These are phyloP conservation scores for Polyploca ridens DNA, from an alignment of 2,888 invertebrate genomes.

Conservation along the genomic window DNA sequence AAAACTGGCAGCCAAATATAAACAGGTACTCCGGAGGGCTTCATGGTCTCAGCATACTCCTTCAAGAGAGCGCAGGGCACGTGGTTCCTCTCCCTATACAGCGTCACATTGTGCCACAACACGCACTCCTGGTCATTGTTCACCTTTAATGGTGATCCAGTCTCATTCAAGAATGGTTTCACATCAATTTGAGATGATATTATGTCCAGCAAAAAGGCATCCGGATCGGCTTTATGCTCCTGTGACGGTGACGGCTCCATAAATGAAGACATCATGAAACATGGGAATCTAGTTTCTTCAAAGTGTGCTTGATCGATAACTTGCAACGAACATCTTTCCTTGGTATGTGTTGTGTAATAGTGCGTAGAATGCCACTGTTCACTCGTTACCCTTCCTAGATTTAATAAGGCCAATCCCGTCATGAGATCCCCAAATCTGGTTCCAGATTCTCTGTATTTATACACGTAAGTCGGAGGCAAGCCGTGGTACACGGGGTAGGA, in stretches of 20 bases:
- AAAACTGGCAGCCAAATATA: conserved; percentile 72
- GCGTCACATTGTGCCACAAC: conserved; percentile 70
- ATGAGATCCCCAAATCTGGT: conserved; percentile 65
- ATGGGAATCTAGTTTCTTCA: conserved; percentile 69
- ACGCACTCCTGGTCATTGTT: conserved; percentile 66
- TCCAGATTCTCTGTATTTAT: conserved; percentile 65
- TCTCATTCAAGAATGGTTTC: conserved; percentile 51
- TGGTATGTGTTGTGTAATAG: conserved; percentile 51
- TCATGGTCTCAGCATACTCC: conserved; percentile 69
- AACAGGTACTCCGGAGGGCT: conserved; percentile 63
- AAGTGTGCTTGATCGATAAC: conserved; percentile 60
- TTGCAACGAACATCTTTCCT: conserved; percentile 71
- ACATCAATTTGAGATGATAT: conserved; percentile 61
- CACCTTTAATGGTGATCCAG: conserved; percentile 53
- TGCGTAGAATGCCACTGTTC: conserved; percentile 51
- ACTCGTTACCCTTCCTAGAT: conserved; percentile 64
- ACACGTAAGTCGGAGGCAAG: conserved; percentile 69
- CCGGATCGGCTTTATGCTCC: conserved; percentile 33
- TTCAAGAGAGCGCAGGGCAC: conserved; percentile 69
- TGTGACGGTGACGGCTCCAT: conserved; percentile 35
- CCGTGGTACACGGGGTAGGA: conserved; percentile 75
- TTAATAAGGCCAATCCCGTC: conserved; percentile 73
- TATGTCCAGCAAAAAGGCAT: conserved; percentile 58
- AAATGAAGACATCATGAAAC: conserved; percentile 75
- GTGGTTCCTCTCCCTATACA: conserved; percentile 51